phyloP scores from a whole-genome alignment of 2,888 invertebrate species.

The Baronia brevicornis region DNA sequence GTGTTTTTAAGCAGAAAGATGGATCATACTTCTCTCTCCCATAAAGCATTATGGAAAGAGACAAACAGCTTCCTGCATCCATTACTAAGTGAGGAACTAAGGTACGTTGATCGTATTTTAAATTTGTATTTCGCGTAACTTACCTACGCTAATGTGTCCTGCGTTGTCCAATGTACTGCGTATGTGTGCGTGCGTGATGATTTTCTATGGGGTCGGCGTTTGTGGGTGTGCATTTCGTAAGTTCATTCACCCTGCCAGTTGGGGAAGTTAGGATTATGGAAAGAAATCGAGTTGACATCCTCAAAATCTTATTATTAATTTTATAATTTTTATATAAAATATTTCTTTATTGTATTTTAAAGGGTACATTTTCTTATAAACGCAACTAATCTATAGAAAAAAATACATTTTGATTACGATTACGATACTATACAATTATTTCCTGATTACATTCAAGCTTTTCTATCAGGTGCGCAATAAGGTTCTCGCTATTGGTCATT shows the following conservation, averaged over 20 bases:
- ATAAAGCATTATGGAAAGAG: no score
- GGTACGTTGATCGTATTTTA: constrained; percentile 14
- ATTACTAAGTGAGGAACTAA: background rate
- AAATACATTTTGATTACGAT: no score
- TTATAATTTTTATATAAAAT: background rate
- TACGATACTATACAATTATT: no score
- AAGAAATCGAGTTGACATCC: constrained; percentile 32
- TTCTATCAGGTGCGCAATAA: no score
- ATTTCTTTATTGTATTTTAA: constrained; percentile 4
- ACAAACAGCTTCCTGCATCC: no score
- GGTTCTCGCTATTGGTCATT: no score
- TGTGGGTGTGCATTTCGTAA: constrained; percentile 66
- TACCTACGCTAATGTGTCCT: constrained; percentile 58
- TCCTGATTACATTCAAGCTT: no score
- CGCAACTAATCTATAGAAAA: no score
- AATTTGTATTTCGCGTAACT: constrained; percentile 29
- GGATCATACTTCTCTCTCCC: no score
- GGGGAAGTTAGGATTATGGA: constrained; percentile 63
- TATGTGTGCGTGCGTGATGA: constrained; percentile 26
- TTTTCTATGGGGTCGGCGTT: constrained; percentile 11
- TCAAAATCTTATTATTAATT: constrained; percentile 2
- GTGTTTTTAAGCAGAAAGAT: no score
- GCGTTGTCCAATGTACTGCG: constrained; percentile 29
- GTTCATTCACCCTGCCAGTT: constrained; percentile 72
- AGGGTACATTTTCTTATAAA: no score